Conservation (phyloP, 2,113 vertebrate species). For the Lagopus leucura region DNA sequence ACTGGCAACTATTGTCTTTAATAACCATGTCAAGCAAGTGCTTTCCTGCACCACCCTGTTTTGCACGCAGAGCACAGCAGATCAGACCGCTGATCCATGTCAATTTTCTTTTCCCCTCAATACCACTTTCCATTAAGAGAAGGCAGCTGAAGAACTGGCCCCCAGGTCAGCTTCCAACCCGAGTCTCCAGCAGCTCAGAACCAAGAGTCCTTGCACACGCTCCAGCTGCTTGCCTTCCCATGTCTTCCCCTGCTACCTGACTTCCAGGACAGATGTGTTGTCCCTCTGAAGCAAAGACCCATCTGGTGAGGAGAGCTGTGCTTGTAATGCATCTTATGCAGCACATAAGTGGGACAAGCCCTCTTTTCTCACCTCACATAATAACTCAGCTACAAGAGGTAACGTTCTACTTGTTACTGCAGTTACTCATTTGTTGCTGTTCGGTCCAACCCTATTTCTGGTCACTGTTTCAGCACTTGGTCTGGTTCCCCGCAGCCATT, state of each 20-base stretch:
- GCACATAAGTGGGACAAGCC: background rate
- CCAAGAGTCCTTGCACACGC: accelerated
- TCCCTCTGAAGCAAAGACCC: background rate
- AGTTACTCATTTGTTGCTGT: background rate
- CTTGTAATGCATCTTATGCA: accelerated
- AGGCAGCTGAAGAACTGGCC: background rate
- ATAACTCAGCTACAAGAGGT: background rate
- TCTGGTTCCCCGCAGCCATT: background rate
- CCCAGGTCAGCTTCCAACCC: background rate
- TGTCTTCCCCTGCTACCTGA: background rate
- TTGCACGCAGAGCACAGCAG: background rate
- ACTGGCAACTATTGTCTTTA: constrained; percentile 10
- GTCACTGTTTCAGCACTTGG: background rate
- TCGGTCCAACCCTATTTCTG: background rate
- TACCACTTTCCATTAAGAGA: background rate
- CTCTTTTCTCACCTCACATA: background rate
- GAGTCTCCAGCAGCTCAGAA: background rate
- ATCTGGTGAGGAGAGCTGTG: accelerated
- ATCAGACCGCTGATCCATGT: background rate
- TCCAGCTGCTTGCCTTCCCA: background rate
- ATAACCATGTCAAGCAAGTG: background rate
- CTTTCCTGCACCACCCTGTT: background rate
- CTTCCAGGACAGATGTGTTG: background rate
- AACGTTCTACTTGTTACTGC: background rate
- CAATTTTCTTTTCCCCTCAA: no score